Base-by-base conservation (phyloP, 2,113 vertebrate species). In the Daubentonia madagascariensis region DNA sequence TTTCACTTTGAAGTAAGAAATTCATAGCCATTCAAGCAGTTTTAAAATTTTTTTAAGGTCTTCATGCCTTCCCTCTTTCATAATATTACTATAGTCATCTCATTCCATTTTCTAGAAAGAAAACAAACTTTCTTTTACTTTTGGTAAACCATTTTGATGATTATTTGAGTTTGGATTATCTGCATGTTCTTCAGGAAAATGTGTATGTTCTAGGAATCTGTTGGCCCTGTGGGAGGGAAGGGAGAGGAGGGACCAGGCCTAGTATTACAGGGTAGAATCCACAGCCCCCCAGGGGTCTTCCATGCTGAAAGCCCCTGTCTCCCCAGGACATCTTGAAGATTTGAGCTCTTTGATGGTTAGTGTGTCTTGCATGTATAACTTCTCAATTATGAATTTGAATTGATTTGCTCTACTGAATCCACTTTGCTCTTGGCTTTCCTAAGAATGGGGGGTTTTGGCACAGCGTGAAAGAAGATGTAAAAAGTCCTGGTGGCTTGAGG, bases 351-450 rank as follows among this genome's bases (percentile, higher is more conserved):
- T 68, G 91, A 83, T 93, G 52, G 85, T 94, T 67, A 48, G 13
- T 72, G 67, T 90, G 68, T 91, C 79, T 94, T 94, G 48, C 40
- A 11, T 50, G 48, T 89, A 13, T 83, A 65, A 92, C 79, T 96
- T 96, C 89, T 89, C 85, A 87, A 17, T 97, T 95, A 63, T 61
- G 91, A 93, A 78, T 67, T 91, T 52, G 67, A 96, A 96, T 93
- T 89, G 76, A 95, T 93, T 95, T 70, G 70, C 88, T 95, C n/a
- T 40, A 4, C 70, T 72, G 75, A 88, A 89, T 61, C 83, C 50
- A 76, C 79, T 97, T 95, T 85, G 45, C 94, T 92, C 52, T 89
- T 94, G 79, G 70, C 65, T 1, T 84, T 85, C 16, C 0, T 81
- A 54, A 85, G 90, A 90, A 83, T 79, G 48, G 70, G 40, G 25